phyloP scores from a whole-genome alignment of 1,140 invertebrate species.

The Drosophila novamexicana region DNA sequence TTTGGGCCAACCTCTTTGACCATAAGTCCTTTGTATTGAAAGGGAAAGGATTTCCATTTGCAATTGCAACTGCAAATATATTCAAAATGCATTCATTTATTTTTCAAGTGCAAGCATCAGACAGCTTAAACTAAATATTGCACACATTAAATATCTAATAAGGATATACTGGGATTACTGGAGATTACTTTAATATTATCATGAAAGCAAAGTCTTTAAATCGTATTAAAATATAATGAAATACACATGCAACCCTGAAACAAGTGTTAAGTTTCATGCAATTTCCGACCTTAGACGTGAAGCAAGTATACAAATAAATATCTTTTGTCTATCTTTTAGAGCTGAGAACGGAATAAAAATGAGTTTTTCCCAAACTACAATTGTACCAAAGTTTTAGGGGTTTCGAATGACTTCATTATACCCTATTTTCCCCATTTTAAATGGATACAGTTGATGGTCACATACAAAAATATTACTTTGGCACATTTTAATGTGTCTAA shows the following conservation, averaged over 20 bases:
- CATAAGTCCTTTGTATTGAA: slow-evolving; percentile 7
- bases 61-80: slow-evolving; percentile 24
- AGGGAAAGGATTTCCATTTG: slow-evolving; percentile 23
- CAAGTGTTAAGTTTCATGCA: no score
- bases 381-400: no score
- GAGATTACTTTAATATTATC: not conserved
- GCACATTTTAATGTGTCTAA: slow-evolving; percentile 7
- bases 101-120: slow-evolving; percentile 1
- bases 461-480: not conserved
- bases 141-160: not conserved
- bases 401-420: not conserved
- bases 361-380: no score
- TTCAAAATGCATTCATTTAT: slow-evolving; percentile 16
- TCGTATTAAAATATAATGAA: no score
- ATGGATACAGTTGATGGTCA: not conserved
- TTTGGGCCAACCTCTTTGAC: slow-evolving; percentile 19
- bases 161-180: not conserved
- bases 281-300: not conserved
- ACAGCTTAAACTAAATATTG: not conserved
- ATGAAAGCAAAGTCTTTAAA: not conserved
- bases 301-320: not conserved
- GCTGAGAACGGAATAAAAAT: no score
- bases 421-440: not conserved
- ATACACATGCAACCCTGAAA: no score
- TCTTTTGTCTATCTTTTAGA: no score